Evolutionary conservation across 2,797 vertebrate species (phyloP).

Genomic region (Lepus oiostolus): DNA sequence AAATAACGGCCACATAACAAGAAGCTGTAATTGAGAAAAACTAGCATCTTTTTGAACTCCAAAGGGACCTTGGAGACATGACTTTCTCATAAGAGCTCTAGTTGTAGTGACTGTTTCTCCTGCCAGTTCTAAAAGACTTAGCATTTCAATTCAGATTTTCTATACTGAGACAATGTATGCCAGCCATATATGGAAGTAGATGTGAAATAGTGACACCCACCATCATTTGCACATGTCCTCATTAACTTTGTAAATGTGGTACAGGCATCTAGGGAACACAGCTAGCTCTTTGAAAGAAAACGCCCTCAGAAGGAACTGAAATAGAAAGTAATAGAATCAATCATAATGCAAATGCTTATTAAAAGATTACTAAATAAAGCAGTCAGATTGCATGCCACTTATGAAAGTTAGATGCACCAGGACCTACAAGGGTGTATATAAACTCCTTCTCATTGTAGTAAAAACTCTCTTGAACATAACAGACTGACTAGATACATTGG

Average conservation of each 20-base stretch:
- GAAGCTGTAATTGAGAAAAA: background rate
- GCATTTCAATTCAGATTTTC: slow-evolving; percentile 46
- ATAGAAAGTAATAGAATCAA: background rate
- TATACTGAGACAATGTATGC: background rate
- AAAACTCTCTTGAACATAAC: background rate
- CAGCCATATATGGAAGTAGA: background rate
- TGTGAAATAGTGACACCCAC: background rate
- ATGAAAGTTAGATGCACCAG: background rate
- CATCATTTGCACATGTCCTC: background rate
- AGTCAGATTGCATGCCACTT: background rate
- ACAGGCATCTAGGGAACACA: background rate
- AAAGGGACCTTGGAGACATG: background rate
- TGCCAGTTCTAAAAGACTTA: background rate
- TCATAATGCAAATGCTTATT: background rate
- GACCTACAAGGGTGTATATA: background rate
- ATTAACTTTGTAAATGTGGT: background rate
- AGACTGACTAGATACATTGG: background rate
- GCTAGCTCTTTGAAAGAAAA: background rate
- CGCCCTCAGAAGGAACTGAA: background rate
- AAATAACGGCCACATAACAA: background rate
- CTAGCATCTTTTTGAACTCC: background rate
- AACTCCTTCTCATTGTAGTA: background rate
- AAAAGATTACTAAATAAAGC: background rate
- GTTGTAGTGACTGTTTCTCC: background rate
- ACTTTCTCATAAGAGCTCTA: background rate